These are phyloP conservation scores for Cassiopea andromeda DNA, from an alignment of 30 jellyfish, hydroid and myxozoan genomes.

Conservation along the genomic window DNA sequence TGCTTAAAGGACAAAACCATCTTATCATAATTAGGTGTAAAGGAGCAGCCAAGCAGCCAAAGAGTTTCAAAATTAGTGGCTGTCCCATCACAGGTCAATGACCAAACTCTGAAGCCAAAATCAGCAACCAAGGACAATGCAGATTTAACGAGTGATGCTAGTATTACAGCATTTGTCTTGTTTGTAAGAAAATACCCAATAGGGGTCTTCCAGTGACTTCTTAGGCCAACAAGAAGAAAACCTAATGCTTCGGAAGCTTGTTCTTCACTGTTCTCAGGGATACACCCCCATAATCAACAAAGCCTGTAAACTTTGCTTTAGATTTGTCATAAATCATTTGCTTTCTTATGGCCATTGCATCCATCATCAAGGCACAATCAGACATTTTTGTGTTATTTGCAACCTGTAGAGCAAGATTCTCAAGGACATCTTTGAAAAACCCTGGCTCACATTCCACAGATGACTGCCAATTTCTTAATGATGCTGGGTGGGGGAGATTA, in stretches of 20 bases:
- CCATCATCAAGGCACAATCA: slow-evolving; percentile 30
- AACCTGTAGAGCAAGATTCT: neutral
- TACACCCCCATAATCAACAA: slow-evolving; percentile 37
- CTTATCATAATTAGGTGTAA: no score
- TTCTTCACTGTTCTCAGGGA: slow-evolving; percentile 16
- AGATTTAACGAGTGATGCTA: slow-evolving; percentile 13
- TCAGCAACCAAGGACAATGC: slow-evolving; percentile 48
- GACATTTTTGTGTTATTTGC: neutral
- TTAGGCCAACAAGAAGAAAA: slow-evolving; percentile 30
- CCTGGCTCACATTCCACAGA: slow-evolving; percentile 61
- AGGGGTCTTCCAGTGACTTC: slow-evolving; percentile 35
- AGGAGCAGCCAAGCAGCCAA: no score
- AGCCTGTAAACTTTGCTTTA: slow-evolving; percentile 41
- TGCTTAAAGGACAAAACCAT: no score
- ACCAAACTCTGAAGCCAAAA: slow-evolving; percentile 18
- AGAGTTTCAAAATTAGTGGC: no score
- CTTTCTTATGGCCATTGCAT: slow-evolving; percentile 58
- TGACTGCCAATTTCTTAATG: slow-evolving; percentile 45
- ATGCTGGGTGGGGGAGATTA: slow-evolving; percentile 49
- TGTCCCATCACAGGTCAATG: neutral
- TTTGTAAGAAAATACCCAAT: slow-evolving; percentile 35
- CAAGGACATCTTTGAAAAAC: slow-evolving; percentile 22
- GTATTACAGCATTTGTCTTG: slow-evolving; percentile 35
- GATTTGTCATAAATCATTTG: slow-evolving; percentile 8
- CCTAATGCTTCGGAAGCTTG: slow-evolving; percentile 42